Evolutionary conservation across 2,888 invertebrate genomes (phyloP).

Genomic region (Caenorhabditis wallacei): DNA sequence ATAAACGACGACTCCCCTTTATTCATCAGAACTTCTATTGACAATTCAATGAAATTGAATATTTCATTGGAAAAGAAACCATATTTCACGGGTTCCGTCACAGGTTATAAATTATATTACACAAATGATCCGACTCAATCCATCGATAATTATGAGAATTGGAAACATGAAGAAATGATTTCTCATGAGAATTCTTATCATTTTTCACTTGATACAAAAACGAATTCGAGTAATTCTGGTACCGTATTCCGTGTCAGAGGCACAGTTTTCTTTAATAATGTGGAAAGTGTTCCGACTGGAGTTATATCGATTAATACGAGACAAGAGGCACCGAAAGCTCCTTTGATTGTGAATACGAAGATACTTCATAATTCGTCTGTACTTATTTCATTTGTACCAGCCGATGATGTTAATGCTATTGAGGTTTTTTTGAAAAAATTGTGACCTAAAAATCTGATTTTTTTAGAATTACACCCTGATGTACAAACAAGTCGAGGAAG

Average conservation of each 20-base stretch:
- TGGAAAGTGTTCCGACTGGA: constrained; percentile 60
- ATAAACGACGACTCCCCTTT: constrained; percentile 61
- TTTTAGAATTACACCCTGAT: constrained; percentile 70
- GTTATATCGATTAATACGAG: constrained; percentile 55
- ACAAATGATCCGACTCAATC: constrained; percentile 54
- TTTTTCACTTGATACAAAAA: constrained; percentile 33
- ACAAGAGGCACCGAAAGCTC: constrained; percentile 60
- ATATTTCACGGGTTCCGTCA: constrained; percentile 51
- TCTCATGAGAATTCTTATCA: constrained; percentile 36
- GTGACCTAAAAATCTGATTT: neutral
- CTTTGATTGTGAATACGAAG: constrained; percentile 63
- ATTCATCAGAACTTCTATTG: constrained; percentile 53
- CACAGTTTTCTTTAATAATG: constrained; percentile 63
- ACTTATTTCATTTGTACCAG: constrained; percentile 66
- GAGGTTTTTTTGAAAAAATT: no score
- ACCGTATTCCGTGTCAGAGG: constrained; percentile 54
- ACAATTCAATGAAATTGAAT: constrained; percentile 44
- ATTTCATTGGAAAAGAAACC: constrained; percentile 49
- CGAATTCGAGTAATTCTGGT: constrained; percentile 8
- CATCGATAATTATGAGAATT: constrained; percentile 49
- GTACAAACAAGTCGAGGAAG: constrained; percentile 56
- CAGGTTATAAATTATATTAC: constrained; percentile 65
- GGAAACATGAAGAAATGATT: constrained; percentile 53
- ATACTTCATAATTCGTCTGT: constrained; percentile 67
- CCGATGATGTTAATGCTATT: constrained; percentile 59